Conservation (phyloP, 2,797 vertebrate genomes). For the Pseudocheirus occidentalis region DNA sequence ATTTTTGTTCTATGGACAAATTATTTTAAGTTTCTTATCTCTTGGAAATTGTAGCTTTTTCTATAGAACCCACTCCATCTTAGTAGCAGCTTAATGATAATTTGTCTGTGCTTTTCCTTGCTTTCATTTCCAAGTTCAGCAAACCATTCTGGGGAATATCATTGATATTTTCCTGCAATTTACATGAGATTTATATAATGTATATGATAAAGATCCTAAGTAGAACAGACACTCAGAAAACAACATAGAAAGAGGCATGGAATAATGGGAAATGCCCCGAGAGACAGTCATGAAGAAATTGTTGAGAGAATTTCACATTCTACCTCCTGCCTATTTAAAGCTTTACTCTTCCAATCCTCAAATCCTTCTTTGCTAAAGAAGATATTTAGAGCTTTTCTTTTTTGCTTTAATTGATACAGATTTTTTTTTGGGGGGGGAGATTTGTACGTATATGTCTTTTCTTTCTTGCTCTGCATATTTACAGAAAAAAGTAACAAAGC, state of each 20-base stretch:
- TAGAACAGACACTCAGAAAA: not conserved
- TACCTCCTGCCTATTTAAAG: conserved; percentile 22
- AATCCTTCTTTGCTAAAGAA: conserved; percentile 32
- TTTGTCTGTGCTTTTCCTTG: conserved; percentile 19
- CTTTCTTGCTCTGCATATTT: conserved; percentile 31
- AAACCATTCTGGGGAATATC: not conserved
- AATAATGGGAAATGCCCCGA: not conserved
- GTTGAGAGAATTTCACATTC: not conserved
- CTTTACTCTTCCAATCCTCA: not conserved
- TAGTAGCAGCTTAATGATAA: not conserved
- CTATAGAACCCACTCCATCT: not conserved
- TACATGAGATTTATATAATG: not conserved
- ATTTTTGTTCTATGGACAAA: not conserved
- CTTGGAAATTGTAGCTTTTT: not conserved
- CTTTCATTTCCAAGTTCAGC: not conserved
- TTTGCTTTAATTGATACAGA: not conserved
- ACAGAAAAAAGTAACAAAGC: conserved; percentile 24
- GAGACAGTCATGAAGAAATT: not conserved
- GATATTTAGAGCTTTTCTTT: not conserved
- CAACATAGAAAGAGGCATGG: not conserved
- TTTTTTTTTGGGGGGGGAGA: too few species aligned
- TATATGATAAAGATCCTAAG: not conserved
- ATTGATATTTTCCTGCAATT: conserved; percentile 39
- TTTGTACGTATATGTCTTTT: not conserved
- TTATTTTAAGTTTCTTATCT: not conserved